Base-by-base conservation (phyloP, 2,888 invertebrate species). In the Tachystola acroxantha region DNA sequence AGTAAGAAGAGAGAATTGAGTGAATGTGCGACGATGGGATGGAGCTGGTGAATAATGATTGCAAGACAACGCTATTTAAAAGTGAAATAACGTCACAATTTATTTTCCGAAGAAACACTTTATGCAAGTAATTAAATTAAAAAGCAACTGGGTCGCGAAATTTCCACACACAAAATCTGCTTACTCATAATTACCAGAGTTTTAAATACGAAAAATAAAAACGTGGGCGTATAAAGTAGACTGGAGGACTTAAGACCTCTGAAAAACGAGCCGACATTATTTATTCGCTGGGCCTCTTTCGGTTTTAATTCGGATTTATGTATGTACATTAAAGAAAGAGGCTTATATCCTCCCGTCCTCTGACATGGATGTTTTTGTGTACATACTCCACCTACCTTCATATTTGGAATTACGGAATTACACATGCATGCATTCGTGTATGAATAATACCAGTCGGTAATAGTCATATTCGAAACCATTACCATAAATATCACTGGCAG, bases 231-330 rank as follows among this genome's bases (percentile, higher is more conserved):
- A 70, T 70, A 74, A 72, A 76, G 74, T 72, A 60, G 65, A 59
- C 62, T 54, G 60, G 50, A 50, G 66, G 72, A 70, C 75, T 77
- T 79, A 82, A 79, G 80, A 72, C 78, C 74, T 72, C 66, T 79
- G 73, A 82, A 77, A 78, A 81, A 82, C 67, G 80, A 72, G 68
- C 50, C 48, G 51, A 59, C 76, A 81, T 82, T 82, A 79, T 78
- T 82, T 81, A 82, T 78, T 69, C 66, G 59, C 40, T 50, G 62
- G 64, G 62, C 72, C 73, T 76, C 70, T 74, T 81, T 71, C 57
- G 59, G 69, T 77, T 78, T 81, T 80, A 82, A 84, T 81, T 80
- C 79, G 71, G 74, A 84, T 84, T 81, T 82, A 84, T 82, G 75
- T 74, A 70, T 75, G 65, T 65, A 75, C 73, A 77, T 81, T 75